Base-by-base conservation (phyloP, 2,888 invertebrate genomes). In the Corythucha ciliata region DNA sequence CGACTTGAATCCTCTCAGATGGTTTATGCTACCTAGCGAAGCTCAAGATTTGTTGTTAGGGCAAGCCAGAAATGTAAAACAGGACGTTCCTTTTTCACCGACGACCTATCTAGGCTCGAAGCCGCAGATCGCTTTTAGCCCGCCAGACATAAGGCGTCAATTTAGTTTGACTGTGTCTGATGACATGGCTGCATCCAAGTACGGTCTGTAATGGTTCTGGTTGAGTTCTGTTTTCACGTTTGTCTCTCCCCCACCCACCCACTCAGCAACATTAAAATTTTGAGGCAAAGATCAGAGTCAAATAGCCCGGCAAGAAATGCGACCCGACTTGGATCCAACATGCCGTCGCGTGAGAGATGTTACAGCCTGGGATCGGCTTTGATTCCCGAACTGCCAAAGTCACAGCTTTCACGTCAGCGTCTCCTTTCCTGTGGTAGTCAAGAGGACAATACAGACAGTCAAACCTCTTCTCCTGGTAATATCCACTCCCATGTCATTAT, bases 11-110 rank as follows among this genome's bases (percentile, higher is more conserved):
- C 74, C 76, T 48, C 70, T 90, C 12, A 74, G 89, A 55, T 92
- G 91, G 91, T 92, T 89, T 69, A 80, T 91, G 76, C 68, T 91
- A 46, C 90, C 90, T 1, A 82, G 83, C 64, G 91, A 92, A 71
- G 89, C 89, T 1, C 82, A 85, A 63, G 79, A 81, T 59, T 73
- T 85, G 27, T 69, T 85, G 2, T 71, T 83, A 1, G 83, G 83
- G 18, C 77, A 79, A 62, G 82, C 82, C 33, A 80, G 77, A 50
- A 83, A 82, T 63, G 83, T 84, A 7, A 83, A 83, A 68, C 82
- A 83, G 53, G 76, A 77, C 58, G 80, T 83, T 58, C 84, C 84
- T 52, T 84, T 84, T 64, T 79, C 81, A 65, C 84, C 84, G 0
- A 71, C 74, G 32, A 72, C 74, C 32, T 77, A 74, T 58, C 70